phyloP scores from a whole-genome alignment of 1,140 invertebrate genomes.

The Saccostrea echinata region DNA sequence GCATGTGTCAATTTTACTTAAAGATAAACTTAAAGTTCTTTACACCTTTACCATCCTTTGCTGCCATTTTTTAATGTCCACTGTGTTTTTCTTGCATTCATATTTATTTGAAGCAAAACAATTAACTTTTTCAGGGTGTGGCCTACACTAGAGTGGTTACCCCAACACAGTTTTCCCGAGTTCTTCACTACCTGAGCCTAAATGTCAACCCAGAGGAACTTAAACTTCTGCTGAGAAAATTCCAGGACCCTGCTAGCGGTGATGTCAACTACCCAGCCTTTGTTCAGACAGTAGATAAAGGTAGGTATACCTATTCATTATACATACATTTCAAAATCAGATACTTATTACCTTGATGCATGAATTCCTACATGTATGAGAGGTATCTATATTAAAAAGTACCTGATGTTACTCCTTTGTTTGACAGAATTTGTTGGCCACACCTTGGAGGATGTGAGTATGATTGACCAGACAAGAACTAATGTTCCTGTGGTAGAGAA shows the following conservation, averaged over 20 bases:
- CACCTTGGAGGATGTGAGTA: constrained; percentile 75
- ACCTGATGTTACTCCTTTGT: not conserved
- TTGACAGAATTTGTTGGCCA: constrained; percentile 78
- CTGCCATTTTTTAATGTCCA: too few species aligned
- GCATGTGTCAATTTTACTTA: too few species aligned
- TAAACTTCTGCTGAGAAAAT: constrained; percentile 76
- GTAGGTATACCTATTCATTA: constrained; percentile 52
- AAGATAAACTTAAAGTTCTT: too few species aligned
- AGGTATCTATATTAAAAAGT: too few species aligned
- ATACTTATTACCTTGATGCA: too few species aligned
- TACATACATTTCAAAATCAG: too few species aligned
- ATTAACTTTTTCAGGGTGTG: constrained; percentile 71
- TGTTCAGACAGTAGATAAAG: constrained; percentile 78
- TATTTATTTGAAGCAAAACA: too few species aligned
- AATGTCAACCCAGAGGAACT: constrained; percentile 76
- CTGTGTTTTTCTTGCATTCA: too few species aligned
- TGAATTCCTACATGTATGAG: not conserved
- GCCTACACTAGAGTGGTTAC: constrained; percentile 79
- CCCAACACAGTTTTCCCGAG: constrained; percentile 77
- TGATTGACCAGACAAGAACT: constrained; percentile 65
- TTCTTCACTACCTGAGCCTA: constrained; percentile 78
- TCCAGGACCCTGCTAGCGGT: constrained; percentile 77
- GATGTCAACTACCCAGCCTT: constrained; percentile 80
- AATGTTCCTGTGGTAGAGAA: constrained; percentile 64
- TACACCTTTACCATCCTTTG: too few species aligned